phyloP scores from a whole-genome alignment of 2,797 vertebrate genomes.

The Australoheros facetus region DNA sequence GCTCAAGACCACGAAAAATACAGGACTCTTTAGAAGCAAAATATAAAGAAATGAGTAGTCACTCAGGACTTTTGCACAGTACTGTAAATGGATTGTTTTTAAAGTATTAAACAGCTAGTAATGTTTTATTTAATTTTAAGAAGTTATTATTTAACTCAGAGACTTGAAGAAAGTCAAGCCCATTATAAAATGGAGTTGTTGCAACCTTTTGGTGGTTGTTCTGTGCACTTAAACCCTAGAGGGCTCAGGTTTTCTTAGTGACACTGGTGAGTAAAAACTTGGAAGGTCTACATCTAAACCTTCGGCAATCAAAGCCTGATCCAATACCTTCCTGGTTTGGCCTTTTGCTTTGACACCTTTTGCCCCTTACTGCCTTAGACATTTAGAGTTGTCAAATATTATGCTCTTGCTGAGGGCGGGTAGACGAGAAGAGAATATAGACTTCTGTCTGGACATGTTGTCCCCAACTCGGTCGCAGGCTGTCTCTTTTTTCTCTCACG shows the following conservation, averaged over 20 bases:
- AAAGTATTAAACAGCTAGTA: background rate
- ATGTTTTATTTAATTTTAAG: background rate
- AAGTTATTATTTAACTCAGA: background rate
- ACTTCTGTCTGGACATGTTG: conserved; percentile 60
- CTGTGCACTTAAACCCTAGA: background rate
- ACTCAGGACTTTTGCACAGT: background rate
- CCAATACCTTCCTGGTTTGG: conserved; percentile 19
- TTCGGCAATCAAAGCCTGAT: conserved; percentile 47
- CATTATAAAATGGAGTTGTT: background rate
- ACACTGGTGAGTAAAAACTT: background rate
- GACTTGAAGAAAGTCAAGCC: background rate
- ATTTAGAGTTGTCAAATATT: conserved; percentile 58
- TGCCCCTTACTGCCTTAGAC: conserved; percentile 35
- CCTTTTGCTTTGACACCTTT: conserved; percentile 37
- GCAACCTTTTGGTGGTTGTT: background rate
- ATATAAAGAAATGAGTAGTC: background rate
- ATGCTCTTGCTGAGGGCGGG: conserved; percentile 41
- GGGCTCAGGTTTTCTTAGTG: background rate
- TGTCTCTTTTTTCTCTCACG: conserved; percentile 57
- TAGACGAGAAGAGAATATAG: conserved; percentile 58
- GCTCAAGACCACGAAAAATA: background rate
- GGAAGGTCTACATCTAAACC: conserved; percentile 28
- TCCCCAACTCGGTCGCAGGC: conserved; percentile 46
- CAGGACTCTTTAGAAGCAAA: background rate
- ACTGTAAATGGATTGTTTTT: background rate